Base-by-base conservation (phyloP, 2,888 invertebrate species). In the Bombylius major region DNA sequence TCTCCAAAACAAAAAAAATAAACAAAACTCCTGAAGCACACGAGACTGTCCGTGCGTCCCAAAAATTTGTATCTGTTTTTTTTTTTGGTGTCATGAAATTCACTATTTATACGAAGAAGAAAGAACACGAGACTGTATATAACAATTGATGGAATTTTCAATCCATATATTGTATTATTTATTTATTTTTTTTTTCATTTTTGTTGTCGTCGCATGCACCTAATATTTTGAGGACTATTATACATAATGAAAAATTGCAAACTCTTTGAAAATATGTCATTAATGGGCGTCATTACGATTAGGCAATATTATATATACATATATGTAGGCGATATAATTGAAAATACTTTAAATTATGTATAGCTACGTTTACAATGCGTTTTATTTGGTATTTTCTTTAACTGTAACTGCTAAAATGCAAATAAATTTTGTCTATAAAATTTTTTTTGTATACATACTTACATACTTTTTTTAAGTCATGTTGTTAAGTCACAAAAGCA, bases 41-140 rank as follows among this genome's bases (percentile, higher is more conserved):
- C 50, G n/a, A 49, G 44, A 44, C 34, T 39, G 48, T 13, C 36
- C 44, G 44, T 11, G 47, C 32, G 48, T 49, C 44, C 45, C 32
- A 45, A 49, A 44, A 32, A n/a, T 44, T 33, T 23, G 1, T 23
- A 23, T 23, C 23, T 3, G 23, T 23, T 23, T 50, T 54, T 50
- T 49, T 54, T 54, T 50, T 54, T 49, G 54, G 54, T 54, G 54
- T 50, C 48, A 45, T 54, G 50, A 42, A 44, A 54, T 49, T 49
- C 49, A 48, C 33, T 11, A 13, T 23, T 23, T 23, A 23, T 23
- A 23, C 23, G 2, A 23, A 23, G 23, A 23, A 23, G 23, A 23
- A 23, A 23, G 23, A 23, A 23, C 23, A 23, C 23, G 23, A 23
- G 23, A 23, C 23, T 23, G 23, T 23, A 23, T 2, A 42, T 48